Evolutionary conservation across 35 echinoderm and acorn worm species (phyloP), one percentile per base, ranked within the genome.

Genomic region (Ophiothrix spiculata): DNA sequence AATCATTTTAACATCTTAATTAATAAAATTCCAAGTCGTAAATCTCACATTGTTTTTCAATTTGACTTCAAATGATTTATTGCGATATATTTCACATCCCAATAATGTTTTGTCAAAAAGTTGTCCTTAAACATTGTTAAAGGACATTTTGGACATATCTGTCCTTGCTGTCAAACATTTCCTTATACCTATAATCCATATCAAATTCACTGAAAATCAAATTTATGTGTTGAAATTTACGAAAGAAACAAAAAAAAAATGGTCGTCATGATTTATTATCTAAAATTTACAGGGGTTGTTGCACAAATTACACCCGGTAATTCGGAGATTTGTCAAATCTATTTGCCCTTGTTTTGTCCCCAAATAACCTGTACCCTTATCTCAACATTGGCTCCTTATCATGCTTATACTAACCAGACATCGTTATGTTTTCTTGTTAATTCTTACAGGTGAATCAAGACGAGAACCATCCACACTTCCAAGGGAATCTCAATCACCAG

Each of bases 401-500:
- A 6, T 10, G 6, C 42, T 49, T 49, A 19, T 49, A 10, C 42
- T 49, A 49, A 49, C 6, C 42, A 49, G 42, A 49, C 42, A 49
- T 19, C 6, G 6, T 19, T 25, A 69, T 25, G 17, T 4, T 69
- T 78, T 63, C 35, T 83, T 56, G 37, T 33, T 88, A 78, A 80
- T 13, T 80, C n/a, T 38, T 77, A 21, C 39, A 76, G 80, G 39
- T 64, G 81, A 84, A 39, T 83, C 73, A 0, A 90, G 56, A 39
- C 80, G 81, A 37, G 81, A 84, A 15, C 32, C 36, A n/a, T n/a
- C n/a, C n/a, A n/a, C 60, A 84, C 82, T 73, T 64, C 40, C 37
- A 23, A 31, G 38, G 33, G 42, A 82, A 31, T 78, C 80, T 28
- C 74, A 83, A 77, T 28, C 82, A 35, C 46, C 28, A 19, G 88